Conservation (phyloP, 1,140 invertebrate genomes). For the Lamellibrachia luymesi region DNA sequence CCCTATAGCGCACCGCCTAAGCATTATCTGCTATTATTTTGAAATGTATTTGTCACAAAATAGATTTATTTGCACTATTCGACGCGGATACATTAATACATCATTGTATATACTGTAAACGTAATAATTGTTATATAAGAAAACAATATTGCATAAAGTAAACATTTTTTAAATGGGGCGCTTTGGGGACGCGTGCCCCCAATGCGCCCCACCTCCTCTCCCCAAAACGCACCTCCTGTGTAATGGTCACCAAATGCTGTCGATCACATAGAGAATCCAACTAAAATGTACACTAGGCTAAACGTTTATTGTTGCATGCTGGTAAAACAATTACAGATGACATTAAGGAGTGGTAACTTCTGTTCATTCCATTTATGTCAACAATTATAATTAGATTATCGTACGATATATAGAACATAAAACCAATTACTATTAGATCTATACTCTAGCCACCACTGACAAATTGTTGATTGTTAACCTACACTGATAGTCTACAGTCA, state of each 20-base stretch:
- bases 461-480: slow-evolving; percentile 13
- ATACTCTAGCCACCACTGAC: slow-evolving; percentile 7
- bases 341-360: not conserved
- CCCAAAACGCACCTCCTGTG: not conserved
- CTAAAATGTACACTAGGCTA: slow-evolving; percentile 12
- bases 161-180: not conserved
- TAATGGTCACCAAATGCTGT: slow-evolving; percentile 8
- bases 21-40: slow-evolving; percentile 16
- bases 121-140: not conserved
- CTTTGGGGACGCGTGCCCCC: not conserved
- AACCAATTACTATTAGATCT: slow-evolving; percentile 10
- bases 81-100: slow-evolving; percentile 8
- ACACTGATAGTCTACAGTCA: slow-evolving; percentile 12
- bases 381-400: slow-evolving; percentile 9
- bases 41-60: slow-evolving; percentile 16
- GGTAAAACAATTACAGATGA: not conserved
- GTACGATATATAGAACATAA: not conserved
- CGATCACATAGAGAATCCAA: slow-evolving; percentile 7
- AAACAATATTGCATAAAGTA: not conserved
- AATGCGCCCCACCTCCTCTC: not conserved
- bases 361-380: slow-evolving; percentile 8
- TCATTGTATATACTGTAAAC: slow-evolving; percentile 8
- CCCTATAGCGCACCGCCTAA: slow-evolving; percentile 5
- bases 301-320: slow-evolving; percentile 11
- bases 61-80: not conserved